Percentiles rank a stretch among this genome's conserved stretches.
These are phyloP conservation scores for Acanthoscelides obtectus DNA, from an alignment of 2,888 invertebrate genomes.

Conservation along the genomic window DNA sequence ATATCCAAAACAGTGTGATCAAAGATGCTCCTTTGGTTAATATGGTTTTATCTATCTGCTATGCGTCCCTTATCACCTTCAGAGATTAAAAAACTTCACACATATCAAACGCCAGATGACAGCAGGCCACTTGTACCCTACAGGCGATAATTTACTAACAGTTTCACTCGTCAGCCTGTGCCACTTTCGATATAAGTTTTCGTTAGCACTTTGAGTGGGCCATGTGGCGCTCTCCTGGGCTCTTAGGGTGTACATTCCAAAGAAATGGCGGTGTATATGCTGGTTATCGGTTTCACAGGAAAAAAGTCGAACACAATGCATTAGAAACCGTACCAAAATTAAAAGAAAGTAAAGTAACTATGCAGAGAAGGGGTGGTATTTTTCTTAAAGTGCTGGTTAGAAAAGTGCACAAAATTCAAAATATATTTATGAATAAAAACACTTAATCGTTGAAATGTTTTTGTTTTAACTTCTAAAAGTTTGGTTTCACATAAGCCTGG, in stretches of 20 bases:
- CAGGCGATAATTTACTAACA: conserved; percentile 25
- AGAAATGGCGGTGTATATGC: not conserved
- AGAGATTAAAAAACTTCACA: not conserved
- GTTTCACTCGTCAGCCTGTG: conserved; percentile 17
- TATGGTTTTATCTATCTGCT: not conserved
- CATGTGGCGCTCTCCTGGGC: not conserved
- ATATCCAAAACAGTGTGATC: too few relatives aligned
- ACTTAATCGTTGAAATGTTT: too few relatives aligned
- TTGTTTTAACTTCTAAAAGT: too few relatives aligned
- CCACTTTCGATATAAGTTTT: not conserved
- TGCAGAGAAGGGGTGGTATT: too few relatives aligned
- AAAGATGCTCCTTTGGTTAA: not conserved
- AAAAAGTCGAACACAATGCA: too few relatives aligned
- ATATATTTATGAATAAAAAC: too few relatives aligned
- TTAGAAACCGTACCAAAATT: too few relatives aligned
- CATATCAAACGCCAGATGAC: conserved; percentile 4
- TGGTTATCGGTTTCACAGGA: not conserved
- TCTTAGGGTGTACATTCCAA: not conserved
- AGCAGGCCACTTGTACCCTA: conserved; percentile 2
- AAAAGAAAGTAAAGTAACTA: too few relatives aligned
- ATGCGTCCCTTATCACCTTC: not conserved
- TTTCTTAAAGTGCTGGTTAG: too few relatives aligned
- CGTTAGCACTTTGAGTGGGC: not conserved
- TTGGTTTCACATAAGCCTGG: too few relatives aligned
- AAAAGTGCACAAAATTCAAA: too few relatives aligned